Base-by-base conservation (phyloP, 2,888 invertebrate species). In the Apotomis betuletana region DNA sequence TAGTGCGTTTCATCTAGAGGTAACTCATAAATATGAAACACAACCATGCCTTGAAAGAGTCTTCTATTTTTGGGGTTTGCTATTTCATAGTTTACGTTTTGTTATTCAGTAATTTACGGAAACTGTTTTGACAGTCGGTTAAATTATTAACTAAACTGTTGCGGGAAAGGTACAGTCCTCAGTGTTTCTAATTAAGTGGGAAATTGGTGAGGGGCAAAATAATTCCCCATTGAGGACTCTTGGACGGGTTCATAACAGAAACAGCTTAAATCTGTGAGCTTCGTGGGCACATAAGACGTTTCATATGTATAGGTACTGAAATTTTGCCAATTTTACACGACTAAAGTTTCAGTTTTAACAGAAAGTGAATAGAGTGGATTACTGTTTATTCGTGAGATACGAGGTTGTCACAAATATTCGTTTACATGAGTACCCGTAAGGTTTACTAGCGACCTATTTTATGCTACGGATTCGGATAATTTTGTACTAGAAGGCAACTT, bases 191-290 rank as follows among this genome's bases (percentile, higher is more conserved):
- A 65, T 65, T 65, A 65, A 57, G 15, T 4, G 9, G 65, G 27
- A 57, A 65, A 46, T 65, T 65, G 65, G 27, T 15, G 57, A 57
- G 65, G 65, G 65, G 46, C 55, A 27, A 57, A 57, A 57, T 41
- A 57, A 57, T 41, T 55, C 65, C 57, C 65, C 46, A 57, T 46
- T 57, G 46, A 0, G 54, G 4, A 27, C 57, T 57, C 57, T 65
- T 12, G 8, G 15, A 46, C 27, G 13, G 1, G 49, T 4, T 38
- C 8, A 13, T 51, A 51, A n/a, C 9, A 8, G 49, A 62, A 51
- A n/a, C 6, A 36, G n/a, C 36, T 51, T 51, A 51, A 36, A 38
- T 51, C 1, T 8, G n/a, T 38, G 36, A 1, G 12, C n/a, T 8
- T 8, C 9, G 12, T 2, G 10, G 8, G 27, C 49, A 3, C 15